Conservation (phyloP, 2,113 vertebrate genomes). For the Climacteris rufus region DNA sequence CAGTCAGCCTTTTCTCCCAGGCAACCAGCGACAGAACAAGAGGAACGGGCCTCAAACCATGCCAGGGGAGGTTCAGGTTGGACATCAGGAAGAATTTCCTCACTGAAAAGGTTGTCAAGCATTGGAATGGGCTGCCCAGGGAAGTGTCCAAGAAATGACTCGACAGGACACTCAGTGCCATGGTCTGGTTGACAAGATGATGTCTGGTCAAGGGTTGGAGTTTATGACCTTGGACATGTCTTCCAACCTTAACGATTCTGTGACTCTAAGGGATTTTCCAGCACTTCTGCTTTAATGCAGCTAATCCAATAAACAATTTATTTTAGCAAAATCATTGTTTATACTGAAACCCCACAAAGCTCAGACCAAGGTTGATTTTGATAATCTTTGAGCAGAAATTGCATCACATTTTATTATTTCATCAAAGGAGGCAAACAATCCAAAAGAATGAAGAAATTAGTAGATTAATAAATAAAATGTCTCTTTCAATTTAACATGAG, state of each 20-base stretch:
- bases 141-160: too few species aligned
- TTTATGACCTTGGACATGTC: neutral
- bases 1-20: neutral
- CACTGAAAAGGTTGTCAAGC: neutral
- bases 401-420: neutral
- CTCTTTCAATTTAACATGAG: neutral
- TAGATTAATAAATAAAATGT: neutral
- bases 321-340: neutral
- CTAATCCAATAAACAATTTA: neutral
- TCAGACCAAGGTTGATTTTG: neutral
- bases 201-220: neutral
- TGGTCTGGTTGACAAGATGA: neutral
- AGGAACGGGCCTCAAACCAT: neutral
- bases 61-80: neutral
- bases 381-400: neutral
- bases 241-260: neutral
- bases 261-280: neutral
- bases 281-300: neutral
- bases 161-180: neutral
- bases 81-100: neutral
- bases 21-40: neutral
- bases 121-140: neutral
- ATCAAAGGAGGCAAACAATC: neutral
- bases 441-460: neutral
- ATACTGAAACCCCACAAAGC: neutral